Conservation (phyloP, 2,113 vertebrate species). For the Leptodactylus fuscus region DNA sequence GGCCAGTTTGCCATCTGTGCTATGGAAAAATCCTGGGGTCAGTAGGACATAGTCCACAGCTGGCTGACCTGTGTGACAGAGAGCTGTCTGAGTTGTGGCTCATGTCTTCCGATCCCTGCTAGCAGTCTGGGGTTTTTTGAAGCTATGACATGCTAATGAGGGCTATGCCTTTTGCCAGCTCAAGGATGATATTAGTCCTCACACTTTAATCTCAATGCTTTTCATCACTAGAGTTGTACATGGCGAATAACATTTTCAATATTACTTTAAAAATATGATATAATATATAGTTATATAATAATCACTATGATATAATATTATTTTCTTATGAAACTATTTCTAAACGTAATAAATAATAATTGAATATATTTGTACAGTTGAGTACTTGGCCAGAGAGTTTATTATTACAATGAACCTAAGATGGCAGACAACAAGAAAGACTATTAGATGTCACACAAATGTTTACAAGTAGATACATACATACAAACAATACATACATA, state of each 20-base stretch:
- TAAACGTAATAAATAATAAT: not conserved
- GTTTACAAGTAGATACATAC: no score
- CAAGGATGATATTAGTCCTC: conserved; percentile 6
- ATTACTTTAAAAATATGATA: not conserved
- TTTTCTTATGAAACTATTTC: no score
- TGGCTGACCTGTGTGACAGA: conserved; percentile 56
- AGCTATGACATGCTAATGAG: conserved; percentile 27
- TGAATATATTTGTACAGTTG: not conserved
- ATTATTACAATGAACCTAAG: no score
- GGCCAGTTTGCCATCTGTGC: conserved; percentile 53
- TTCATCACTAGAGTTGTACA: not conserved
- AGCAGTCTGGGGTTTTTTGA: conserved; percentile 42
- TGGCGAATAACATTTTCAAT: not conserved
- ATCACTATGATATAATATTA: no score
- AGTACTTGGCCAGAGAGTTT: no score
- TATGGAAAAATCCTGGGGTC: conserved; percentile 50
- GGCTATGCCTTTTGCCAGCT: conserved; percentile 6
- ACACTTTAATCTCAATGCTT: not conserved
- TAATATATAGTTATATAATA: no score
- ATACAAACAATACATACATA: no score
- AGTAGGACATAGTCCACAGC: conserved; percentile 51
- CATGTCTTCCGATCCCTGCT: conserved; percentile 46
- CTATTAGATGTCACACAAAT: no score
- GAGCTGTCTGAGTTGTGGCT: conserved; percentile 48
- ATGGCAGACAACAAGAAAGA: no score